Evolutionary conservation across 2,888 invertebrate genomes (phyloP), one percentile per base, ranked within the genome.

Genomic region (Scelioninae gen. 2): DNA sequence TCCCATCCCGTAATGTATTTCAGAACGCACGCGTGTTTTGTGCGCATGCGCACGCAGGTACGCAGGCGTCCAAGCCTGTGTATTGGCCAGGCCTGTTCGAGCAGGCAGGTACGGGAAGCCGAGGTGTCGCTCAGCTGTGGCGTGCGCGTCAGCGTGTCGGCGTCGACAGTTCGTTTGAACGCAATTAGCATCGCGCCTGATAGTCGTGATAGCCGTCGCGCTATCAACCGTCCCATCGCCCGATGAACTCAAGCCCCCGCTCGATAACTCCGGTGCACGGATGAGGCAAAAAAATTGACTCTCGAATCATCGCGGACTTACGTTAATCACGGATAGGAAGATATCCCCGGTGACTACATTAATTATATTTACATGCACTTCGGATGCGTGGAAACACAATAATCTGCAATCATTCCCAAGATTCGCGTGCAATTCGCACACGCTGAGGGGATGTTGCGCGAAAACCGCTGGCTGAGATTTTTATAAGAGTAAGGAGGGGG

Each of bases 121-220:
- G 57, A 57, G 69, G 52, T 67, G 63, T 67, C 67, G 72, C 60
- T 73, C 61, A 69, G 65, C 64, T 70, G 68, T 64, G 58, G 65
- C 65, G 72, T 61, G 75, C 52, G 76, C 75, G 77, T 78, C 78
- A 74, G 79, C 80, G 80, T 78, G 81, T 81, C 80, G 80, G 78
- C 75, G 84, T 81, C 82, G 83, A 85, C 84, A 84, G 84, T 84
- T 83, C 82, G 83, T 83, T 84, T 83, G 83, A 81, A 82, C 81
- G 83, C 84, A 84, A 85, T 85, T 85, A 85, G 82, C 81, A 80
- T 78, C 77, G 75, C 78, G 79, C 75, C 77, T 75, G 81, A 83
- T 80, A 81, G 80, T 77, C 72, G 76, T 76, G 81, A 83, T 80
- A 81, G 79, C 76, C 74, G 77, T 76, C 71, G 76, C 79, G 77